Evolutionary conservation across 2,888 invertebrate species (phyloP), one percentile per base, ranked within the genome.

Genomic region (Andrena marginata): DNA sequence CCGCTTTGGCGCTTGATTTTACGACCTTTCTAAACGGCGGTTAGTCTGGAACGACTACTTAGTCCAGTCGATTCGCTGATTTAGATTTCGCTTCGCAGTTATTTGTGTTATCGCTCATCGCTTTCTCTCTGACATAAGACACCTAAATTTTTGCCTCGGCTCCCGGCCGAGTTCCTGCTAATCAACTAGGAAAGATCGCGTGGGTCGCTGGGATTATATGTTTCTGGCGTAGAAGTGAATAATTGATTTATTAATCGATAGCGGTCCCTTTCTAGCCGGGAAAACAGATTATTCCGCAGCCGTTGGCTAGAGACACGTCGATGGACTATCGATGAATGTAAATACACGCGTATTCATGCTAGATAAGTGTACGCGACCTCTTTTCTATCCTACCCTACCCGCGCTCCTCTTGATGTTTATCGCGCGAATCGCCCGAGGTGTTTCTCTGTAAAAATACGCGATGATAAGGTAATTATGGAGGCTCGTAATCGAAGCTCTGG

Each of bases 301-400:
- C 10, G 51, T 48, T 26, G 56, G 23, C 23, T 10, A 10, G 10
- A 23, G 23, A 49, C 48, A 26, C 26, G 48, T 20, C 35, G 63
- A 63, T 54, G 33, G 10, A 26, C 16, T 68, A 68, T 63, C 65
- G 75, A 67, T 62, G 49, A 70, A 71, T 70, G 67, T 49, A 63
- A 75, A 75, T 80, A 65, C 65, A 6, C 20, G 13, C 42, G 49
- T 2, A 10, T 42, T 42, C 56, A 4, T 26, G 56, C 10, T 13
- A 20, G 67, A 65, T 42, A 59, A 59, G 60, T 51, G 59, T 49
- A 69, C 8, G n/a, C 51, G 64, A 78, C 73, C 73, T n/a, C 51
- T 60, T 77, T 77, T 64, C 48, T 33, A 35, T 3, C 33, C n/a
- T 13, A 8, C 67, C 33, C n/a, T 13, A 8, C 67, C 49, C 5